Conservation (phyloP, 1,140 invertebrate species). For the Drosophila teissieri region DNA sequence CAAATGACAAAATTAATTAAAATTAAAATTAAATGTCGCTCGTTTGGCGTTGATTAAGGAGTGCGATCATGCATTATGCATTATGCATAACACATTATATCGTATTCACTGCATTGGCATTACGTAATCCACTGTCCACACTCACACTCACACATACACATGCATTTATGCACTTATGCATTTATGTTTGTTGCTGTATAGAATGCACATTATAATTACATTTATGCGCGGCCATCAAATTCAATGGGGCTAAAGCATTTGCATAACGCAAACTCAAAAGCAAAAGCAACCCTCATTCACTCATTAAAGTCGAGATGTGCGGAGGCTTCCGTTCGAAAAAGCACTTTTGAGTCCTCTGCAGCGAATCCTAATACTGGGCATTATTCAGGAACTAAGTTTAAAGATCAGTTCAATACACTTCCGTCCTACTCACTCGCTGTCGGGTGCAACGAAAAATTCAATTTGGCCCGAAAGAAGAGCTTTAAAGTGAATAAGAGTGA, state of each 20-base stretch:
- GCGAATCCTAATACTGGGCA: too few species aligned
- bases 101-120: slow-evolving; percentile 12
- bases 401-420: slow-evolving; percentile 2
- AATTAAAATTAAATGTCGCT: slow-evolving; percentile 58
- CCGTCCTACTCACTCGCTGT: not conserved
- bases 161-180: slow-evolving; percentile 42
- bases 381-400: too few species aligned
- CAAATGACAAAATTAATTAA: slow-evolving; percentile 72
- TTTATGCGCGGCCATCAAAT: slow-evolving; percentile 70
- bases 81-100: slow-evolving; percentile 42
- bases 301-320: slow-evolving; percentile 5
- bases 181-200: slow-evolving; percentile 31
- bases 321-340: not conserved
- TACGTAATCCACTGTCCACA: slow-evolving; percentile 18
- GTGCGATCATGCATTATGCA: slow-evolving; percentile 63
- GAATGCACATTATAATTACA: slow-evolving; percentile 72
- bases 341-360: too few species aligned
- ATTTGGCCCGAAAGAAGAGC: slow-evolving; percentile 28
- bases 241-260: slow-evolving; percentile 70
- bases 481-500: not conserved
- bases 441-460: slow-evolving; percentile 34
- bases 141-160: not conserved
- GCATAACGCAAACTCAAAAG: slow-evolving; percentile 40
- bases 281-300: not conserved
- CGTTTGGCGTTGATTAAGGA: slow-evolving; percentile 47